Evolutionary conservation across 2,113 vertebrate species (phyloP).

Genomic region (Mellivora capensis): DNA sequence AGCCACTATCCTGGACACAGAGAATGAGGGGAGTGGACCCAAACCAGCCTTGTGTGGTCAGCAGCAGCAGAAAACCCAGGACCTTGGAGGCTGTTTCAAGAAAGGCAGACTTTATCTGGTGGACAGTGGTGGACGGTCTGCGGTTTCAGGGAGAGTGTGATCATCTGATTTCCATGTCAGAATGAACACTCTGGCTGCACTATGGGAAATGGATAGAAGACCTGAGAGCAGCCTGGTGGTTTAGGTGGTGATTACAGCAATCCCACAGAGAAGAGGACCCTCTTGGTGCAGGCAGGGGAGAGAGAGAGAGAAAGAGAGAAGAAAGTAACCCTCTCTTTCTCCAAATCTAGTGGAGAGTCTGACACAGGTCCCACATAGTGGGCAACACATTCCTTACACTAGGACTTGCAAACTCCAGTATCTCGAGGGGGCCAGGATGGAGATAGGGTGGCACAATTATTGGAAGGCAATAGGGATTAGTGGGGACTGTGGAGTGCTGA

Average conservation of each 20-base stretch:
- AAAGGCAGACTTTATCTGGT: background rate
- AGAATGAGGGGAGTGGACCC: background rate
- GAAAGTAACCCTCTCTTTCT: background rate
- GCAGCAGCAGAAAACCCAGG: too few relatives aligned
- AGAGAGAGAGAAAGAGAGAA: background rate
- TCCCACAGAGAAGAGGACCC: background rate
- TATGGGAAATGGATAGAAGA: background rate
- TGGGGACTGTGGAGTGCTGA: background rate
- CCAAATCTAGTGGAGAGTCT: background rate
- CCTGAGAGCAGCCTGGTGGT: too few relatives aligned
- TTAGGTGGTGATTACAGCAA: background rate
- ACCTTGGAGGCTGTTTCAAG: background rate
- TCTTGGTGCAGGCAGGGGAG: background rate
- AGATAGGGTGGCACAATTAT: background rate
- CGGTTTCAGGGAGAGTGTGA: background rate
- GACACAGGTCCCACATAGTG: background rate
- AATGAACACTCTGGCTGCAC: background rate
- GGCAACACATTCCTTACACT: background rate
- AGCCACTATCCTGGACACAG: background rate
- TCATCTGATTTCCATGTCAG: background rate
- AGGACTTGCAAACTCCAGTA: background rate
- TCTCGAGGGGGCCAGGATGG: background rate
- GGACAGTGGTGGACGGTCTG: background rate
- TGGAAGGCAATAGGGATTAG: background rate
- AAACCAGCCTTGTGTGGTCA: background rate